Evolutionary conservation across 1,140 invertebrate genomes (phyloP).

Genomic region (Delia radicum): DNA sequence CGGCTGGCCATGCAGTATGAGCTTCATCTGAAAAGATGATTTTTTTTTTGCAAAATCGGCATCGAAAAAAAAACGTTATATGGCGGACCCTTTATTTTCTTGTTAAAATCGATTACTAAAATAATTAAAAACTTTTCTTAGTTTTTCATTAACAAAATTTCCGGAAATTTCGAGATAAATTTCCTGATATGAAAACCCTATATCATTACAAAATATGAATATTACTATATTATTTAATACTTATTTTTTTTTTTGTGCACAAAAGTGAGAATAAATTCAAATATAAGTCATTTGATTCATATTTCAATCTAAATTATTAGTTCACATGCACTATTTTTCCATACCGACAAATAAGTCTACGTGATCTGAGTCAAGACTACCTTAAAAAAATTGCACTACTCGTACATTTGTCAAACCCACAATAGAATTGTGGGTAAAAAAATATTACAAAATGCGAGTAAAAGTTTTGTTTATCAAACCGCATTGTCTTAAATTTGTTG

Average conservation of each 20-base stretch:
- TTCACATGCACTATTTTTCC: background rate
- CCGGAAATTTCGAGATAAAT: too few relatives aligned
- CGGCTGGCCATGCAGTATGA: too few relatives aligned
- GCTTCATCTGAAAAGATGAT: too few relatives aligned
- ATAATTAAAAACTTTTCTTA: too few relatives aligned
- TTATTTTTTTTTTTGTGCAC: background rate
- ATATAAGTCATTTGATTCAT: background rate
- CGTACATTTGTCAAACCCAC: background rate
- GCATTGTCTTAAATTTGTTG: background rate
- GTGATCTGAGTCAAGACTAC: constrained; percentile 12
- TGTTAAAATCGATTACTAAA: too few relatives aligned
- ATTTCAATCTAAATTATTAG: constrained; percentile 9
- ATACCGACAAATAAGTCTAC: background rate
- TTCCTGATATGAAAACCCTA: background rate
- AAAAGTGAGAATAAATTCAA: background rate
- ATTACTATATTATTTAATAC: background rate
- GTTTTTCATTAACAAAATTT: too few relatives aligned
- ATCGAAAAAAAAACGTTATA: too few relatives aligned
- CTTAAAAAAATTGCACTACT: background rate
- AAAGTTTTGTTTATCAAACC: background rate
- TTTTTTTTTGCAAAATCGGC: too few relatives aligned
- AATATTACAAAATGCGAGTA: background rate
- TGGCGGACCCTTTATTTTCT: too few relatives aligned
- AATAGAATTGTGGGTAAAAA: background rate
- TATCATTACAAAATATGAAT: background rate